Evolutionary conservation across 92 coral and sea anemone species (phyloP).

Genomic region (Epizoanthus illoricatus): DNA sequence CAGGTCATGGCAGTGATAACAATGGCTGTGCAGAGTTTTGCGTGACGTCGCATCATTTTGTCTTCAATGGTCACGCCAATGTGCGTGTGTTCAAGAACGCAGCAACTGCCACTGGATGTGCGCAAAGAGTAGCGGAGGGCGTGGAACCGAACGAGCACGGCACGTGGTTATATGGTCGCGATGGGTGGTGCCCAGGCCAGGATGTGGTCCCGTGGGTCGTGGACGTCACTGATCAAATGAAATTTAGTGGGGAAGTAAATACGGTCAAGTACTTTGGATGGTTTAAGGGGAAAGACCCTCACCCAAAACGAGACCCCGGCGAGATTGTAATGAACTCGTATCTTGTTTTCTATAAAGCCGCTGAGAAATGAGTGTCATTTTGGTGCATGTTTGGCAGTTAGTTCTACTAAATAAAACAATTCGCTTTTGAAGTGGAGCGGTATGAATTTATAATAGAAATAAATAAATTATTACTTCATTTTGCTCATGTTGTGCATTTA

Average conservation of each 20-base stretch:
- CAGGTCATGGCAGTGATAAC: constrained; percentile 96
- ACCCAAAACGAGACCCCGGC: constrained; percentile 80
- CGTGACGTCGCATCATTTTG: constrained; percentile 94
- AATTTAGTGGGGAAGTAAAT: constrained; percentile 43
- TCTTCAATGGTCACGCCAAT: constrained; percentile 72
- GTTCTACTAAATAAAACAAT: too few relatives aligned
- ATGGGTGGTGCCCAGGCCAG: constrained; percentile 97
- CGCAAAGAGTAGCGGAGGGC: constrained; percentile 83
- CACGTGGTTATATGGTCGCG: constrained; percentile 96
- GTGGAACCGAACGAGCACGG: constrained; percentile 97
- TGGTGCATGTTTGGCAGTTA: too few relatives aligned
- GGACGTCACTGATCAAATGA: constrained; percentile 80
- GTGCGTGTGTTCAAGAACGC: constrained; percentile 89
- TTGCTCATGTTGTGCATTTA: too few relatives aligned
- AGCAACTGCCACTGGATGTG: constrained; percentile 96
- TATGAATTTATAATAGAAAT: too few relatives aligned
- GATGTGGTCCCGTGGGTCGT: constrained; percentile 98
- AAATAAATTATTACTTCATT: too few relatives aligned
- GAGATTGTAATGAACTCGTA: constrained; percentile 83
- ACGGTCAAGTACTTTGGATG: constrained; percentile 81
- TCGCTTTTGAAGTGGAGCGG: too few relatives aligned
- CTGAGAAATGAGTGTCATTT: background rate
- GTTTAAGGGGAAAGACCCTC: constrained; percentile 87
- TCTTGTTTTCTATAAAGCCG: constrained; percentile 83
- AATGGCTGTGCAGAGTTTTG: constrained; percentile 99